Evolutionary conservation across 2,888 invertebrate genomes (phyloP).

Genomic region (Bibio marci): DNA sequence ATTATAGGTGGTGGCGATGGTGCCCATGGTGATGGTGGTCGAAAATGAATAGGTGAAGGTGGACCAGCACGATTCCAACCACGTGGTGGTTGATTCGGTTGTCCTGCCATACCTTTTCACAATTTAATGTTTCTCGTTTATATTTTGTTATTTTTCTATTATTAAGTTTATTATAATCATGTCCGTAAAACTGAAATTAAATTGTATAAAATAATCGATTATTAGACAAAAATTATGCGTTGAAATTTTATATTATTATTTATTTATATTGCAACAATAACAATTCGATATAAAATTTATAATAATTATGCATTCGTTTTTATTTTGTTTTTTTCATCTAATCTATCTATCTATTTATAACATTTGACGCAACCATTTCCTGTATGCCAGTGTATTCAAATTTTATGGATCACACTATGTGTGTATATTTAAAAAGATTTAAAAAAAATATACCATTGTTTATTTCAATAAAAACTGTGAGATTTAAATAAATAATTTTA

Average conservation of each 20-base stretch:
- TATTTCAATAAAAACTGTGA: too few species aligned
- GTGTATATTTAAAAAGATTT: too few species aligned
- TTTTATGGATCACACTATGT: too few species aligned
- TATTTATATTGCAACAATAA: too few species aligned
- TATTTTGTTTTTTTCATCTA: too few species aligned
- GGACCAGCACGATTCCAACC: conserved; percentile 28
- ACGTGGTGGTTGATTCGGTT: conserved; percentile 18
- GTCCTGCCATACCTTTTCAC: conserved; percentile 24
- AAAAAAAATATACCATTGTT: too few species aligned
- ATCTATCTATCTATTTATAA: too few species aligned
- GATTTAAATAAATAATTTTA: not conserved
- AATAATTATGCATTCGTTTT: too few species aligned
- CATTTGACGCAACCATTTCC: too few species aligned
- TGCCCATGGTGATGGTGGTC: conserved; percentile 59
- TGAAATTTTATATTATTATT: not conserved
- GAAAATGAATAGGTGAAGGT: conserved; percentile 46
- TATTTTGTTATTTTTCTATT: not conserved
- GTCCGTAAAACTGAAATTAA: not conserved
- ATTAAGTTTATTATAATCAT: not conserved
- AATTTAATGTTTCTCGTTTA: not conserved
- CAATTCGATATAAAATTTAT: too few species aligned
- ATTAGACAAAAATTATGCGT: not conserved
- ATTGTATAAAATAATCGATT: too few species aligned
- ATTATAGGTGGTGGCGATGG: conserved; percentile 58
- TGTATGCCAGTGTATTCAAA: too few species aligned